Evolutionary conservation across 2,888 invertebrate genomes (phyloP), one percentile per base, ranked within the genome.

Genomic region (Serrognathus titanus): DNA sequence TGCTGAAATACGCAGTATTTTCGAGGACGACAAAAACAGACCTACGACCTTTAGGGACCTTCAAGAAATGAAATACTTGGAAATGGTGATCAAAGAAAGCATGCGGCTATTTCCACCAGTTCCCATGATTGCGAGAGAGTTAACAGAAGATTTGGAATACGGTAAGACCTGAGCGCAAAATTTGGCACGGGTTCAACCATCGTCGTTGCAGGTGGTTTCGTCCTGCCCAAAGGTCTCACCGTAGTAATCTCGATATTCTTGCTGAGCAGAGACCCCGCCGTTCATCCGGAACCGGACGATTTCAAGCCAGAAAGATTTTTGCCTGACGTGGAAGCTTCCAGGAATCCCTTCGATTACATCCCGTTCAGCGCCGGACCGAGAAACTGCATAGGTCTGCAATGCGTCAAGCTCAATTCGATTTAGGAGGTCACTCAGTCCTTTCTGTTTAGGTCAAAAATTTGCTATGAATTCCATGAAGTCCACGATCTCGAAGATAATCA

Each of bases 391-490:
- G 51, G 48, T 48, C 13, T 48, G 48, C 40, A 12, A 40, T 12
- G 40, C 40, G 10, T 40, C 11, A 12, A 8, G 5, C 9, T 40
- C 40, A 40, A 6, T 7, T 40, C 11, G 1, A 1, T 31, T 31
- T 7, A 31, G 24, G 24, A 6, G 4, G 6, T 7, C 24, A 31
- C 7, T 6, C 24, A 1, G 24, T 3, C 7, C 40, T 11, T 12
- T 53, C 43, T 12, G 58, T 57, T 24, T 55, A 68, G 80, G 80
- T 50, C 80, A 81, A 69, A 81, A 79, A 66, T 79, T 76, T 70
- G 81, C 76, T 39, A 75, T 82, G 71, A 68, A 83, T 66, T 83
- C 84, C 68, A 72, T 85, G 64, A 85, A 85, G 70, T 74, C 79
- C 0, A 72, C 77, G 0, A 55, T 84, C 2, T 80, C 83, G 0